Percentiles rank a stretch among this genome's conserved stretches.
phyloP scores from a whole-genome alignment of 2,113 vertebrate species.

The Erythrocercus mccallii region DNA sequence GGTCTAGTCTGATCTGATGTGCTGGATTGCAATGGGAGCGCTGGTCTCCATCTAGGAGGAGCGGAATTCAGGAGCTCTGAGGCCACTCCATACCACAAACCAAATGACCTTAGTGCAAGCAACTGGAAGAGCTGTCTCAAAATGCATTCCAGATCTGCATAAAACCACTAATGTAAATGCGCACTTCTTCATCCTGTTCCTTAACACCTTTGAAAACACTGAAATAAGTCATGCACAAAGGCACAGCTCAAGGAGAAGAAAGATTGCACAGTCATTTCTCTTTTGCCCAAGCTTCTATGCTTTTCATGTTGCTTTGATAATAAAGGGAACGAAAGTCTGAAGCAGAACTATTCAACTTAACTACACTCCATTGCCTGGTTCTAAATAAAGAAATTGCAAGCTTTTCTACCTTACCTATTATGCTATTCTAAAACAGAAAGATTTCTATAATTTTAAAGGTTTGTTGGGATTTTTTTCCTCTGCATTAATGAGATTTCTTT shows the following conservation, averaged over 20 bases:
- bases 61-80: neutral
- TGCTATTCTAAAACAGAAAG: neutral
- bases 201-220: neutral
- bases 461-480: neutral
- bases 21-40: rapidly evolving
- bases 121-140: neutral
- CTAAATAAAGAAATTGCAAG: neutral
- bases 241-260: neutral
- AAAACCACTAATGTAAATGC: neutral
- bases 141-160: neutral
- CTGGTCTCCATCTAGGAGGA: neutral
- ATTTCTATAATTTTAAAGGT: neutral
- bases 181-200: neutral
- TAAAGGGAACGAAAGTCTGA: neutral
- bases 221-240: neutral
- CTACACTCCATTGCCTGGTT: neutral
- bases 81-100: neutral
- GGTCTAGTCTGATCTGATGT: neutral
- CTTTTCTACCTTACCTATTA: neutral
- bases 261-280: neutral
- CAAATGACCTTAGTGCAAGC: neutral
- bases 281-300: neutral
- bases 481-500: neutral
- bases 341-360: neutral
- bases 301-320: neutral